phyloP scores from a whole-genome alignment of 1,140 invertebrate genomes.

The Bombus soroeensis region DNA sequence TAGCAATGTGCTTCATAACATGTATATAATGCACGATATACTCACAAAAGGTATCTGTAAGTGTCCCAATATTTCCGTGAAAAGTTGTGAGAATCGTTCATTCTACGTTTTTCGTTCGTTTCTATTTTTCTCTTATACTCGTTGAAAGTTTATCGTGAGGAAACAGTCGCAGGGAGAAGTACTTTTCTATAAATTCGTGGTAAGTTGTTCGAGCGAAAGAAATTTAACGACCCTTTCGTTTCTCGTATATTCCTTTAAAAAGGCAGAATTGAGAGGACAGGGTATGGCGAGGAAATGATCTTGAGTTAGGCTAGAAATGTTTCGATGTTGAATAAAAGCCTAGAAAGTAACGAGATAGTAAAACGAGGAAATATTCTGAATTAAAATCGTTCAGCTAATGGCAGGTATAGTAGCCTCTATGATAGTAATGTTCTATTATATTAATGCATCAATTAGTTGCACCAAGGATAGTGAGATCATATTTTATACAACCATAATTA shows the following conservation, averaged over 20 bases:
- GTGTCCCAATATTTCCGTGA: neutral
- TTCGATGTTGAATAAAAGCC: neutral
- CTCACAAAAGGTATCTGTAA: no score
- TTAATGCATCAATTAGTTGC: neutral
- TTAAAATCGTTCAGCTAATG: neutral
- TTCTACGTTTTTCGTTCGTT: neutral
- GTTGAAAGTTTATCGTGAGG: neutral
- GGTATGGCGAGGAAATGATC: neutral
- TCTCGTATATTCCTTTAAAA: constrained; percentile 28
- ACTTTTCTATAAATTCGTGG: constrained; percentile 23
- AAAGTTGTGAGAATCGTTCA: neutral
- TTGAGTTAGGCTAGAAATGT: neutral
- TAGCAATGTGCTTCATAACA: neutral
- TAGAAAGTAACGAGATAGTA: neutral
- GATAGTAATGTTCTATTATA: neutral
- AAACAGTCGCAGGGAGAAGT: neutral
- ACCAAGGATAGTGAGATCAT: neutral
- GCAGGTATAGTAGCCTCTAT: neutral
- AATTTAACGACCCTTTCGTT: constrained; percentile 35
- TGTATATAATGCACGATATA: neutral
- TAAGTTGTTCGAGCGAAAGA: neutral
- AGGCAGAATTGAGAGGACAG: neutral
- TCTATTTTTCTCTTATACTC: neutral
- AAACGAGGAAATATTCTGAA: neutral
- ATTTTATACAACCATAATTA: neutral